Conservation (phyloP, 2,797 vertebrate genomes). For the Enteromius radiatus region DNA sequence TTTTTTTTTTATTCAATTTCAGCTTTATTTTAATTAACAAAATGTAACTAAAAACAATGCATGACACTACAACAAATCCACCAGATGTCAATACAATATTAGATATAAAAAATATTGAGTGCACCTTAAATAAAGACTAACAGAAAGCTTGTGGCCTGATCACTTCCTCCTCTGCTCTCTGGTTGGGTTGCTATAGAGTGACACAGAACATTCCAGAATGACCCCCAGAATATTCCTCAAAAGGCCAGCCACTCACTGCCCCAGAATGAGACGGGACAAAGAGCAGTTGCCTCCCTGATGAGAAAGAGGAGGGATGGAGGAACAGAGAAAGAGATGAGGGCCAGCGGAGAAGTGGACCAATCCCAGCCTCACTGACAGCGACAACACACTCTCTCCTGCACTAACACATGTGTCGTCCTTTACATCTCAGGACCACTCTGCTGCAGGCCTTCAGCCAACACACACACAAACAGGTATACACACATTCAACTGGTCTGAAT, state of each 20-base stretch:
- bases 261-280: constrained; percentile 66
- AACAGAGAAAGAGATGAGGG: constrained; percentile 58
- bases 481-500: constrained; percentile 34
- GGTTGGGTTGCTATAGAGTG: constrained; percentile 31
- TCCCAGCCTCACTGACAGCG: constrained; percentile 62
- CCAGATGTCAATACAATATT: background rate
- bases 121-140: background rate
- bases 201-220: constrained; percentile 68
- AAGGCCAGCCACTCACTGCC: constrained; percentile 78
- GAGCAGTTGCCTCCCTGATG: constrained; percentile 69
- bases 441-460: constrained; percentile 70
- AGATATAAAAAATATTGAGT: no score
- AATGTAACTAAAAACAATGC: background rate
- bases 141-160: background rate
- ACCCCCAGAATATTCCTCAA: constrained; percentile 78
- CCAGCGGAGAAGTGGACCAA: constrained; percentile 58
- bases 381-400: constrained; percentile 67
- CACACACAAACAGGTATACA: constrained; percentile 44
- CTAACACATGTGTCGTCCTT: constrained; percentile 64
- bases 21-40: background rate
- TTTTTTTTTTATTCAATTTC: background rate
- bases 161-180: constrained; percentile 24
- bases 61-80: background rate
- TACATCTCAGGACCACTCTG: constrained; percentile 81
- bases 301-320: constrained; percentile 70